phyloP scores from a whole-genome alignment of 2,113 vertebrate genomes.

The Isurus oxyrinchus region DNA sequence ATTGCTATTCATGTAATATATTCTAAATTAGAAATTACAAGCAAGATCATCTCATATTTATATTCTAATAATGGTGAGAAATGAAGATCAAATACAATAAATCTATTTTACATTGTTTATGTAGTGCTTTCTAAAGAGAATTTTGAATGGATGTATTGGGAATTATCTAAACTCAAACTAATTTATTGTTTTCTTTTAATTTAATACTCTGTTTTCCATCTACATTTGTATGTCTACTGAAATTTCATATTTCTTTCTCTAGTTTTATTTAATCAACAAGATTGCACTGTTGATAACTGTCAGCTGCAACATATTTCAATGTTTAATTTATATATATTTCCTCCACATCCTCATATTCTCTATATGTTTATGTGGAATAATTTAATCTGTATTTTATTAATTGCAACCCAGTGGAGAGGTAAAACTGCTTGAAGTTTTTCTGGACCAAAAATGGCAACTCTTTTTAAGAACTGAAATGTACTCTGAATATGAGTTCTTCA shows the following conservation, averaged over 20 bases:
- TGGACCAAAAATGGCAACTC: background rate
- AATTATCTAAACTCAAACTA: background rate
- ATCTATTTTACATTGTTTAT: background rate
- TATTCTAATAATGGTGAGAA: background rate
- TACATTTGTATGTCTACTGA: background rate
- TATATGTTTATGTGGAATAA: background rate
- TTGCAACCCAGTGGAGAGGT: background rate
- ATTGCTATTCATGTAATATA: background rate
- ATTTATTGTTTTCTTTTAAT: background rate
- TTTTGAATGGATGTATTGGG: background rate
- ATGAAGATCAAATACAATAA: background rate
- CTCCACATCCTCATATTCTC: background rate
- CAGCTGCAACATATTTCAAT: background rate
- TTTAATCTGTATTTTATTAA: background rate
- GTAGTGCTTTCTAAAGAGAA: background rate
- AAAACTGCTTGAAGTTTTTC: background rate
- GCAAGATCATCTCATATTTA: background rate
- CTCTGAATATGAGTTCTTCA: background rate
- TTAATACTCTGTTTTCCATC: background rate
- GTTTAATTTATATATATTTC: background rate
- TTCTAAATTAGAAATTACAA: background rate
- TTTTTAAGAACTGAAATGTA: background rate
- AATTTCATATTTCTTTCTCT: background rate
- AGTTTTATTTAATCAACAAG: background rate
- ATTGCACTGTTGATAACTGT: slow-evolving; percentile 2